A percentile compares a stretch with the other conserved stretches of the same genome.
phyloP scores from a whole-genome alignment of 2,888 invertebrate species.

The Diaperis boleti region DNA sequence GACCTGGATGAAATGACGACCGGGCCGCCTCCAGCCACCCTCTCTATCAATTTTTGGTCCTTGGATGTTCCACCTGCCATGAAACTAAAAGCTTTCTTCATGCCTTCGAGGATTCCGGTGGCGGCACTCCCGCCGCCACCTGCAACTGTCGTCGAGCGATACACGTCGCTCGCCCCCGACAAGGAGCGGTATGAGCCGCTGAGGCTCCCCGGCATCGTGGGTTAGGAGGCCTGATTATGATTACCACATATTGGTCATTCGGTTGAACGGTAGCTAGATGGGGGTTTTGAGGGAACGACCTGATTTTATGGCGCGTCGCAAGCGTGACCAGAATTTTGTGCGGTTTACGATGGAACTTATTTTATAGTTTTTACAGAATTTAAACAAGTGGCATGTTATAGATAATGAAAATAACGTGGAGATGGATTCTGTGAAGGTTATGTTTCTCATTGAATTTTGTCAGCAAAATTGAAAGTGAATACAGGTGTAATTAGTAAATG shows the following conservation, averaged over 20 bases:
- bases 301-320: conserved; percentile 23
- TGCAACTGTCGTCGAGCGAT: conserved; percentile 73
- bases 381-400: too few species aligned
- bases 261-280: neutral
- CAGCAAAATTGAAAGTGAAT: too few species aligned
- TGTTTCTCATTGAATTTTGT: too few species aligned
- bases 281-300: conserved; percentile 12
- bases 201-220: conserved; percentile 72
- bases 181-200: conserved; percentile 75
- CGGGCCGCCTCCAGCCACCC: conserved; percentile 48
- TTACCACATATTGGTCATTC: conserved; percentile 24
- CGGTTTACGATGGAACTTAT: neutral
- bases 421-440: too few species aligned
- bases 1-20: conserved; percentile 58
- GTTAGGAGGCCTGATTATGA: conserved; percentile 32
- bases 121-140: conserved; percentile 47
- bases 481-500: too few species aligned
- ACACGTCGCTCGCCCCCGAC: conserved; percentile 67
- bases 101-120: conserved; percentile 69
- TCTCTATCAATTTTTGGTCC: conserved; percentile 52
- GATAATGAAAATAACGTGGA: too few species aligned
- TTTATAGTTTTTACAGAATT: neutral
- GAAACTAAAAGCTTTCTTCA: conserved; percentile 72
- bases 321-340: conserved; percentile 6
- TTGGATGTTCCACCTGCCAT: conserved; percentile 48